Evolutionary conservation across 2,113 vertebrate genomes (phyloP).

Genomic region (Sinocyclocheilus anshuiensis): DNA sequence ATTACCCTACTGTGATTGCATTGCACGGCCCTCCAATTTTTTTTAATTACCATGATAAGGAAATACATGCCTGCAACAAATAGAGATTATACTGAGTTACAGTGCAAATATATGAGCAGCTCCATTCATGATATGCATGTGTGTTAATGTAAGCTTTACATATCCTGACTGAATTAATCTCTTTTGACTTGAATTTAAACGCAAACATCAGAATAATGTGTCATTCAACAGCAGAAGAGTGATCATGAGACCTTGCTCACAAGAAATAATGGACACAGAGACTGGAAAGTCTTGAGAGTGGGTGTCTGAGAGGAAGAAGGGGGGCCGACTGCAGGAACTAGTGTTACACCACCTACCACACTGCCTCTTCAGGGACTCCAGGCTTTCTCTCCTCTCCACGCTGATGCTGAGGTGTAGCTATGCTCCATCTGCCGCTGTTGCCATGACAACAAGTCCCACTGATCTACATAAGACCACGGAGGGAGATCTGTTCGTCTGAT

Average conservation of each 20-base stretch:
- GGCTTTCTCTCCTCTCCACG: conserved; percentile 57
- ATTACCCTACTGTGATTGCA: conserved; percentile 15
- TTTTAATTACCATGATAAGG: not conserved
- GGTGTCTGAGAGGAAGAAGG: conserved; percentile 47
- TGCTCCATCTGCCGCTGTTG: conserved; percentile 64
- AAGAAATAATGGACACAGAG: conserved; percentile 36
- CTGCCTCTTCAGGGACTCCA: conserved; percentile 58
- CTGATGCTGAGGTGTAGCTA: conserved; percentile 57
- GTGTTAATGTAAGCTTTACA: not conserved
- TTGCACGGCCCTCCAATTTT: not conserved
- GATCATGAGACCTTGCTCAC: conserved; percentile 28
- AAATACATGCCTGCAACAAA: conserved; percentile 2
- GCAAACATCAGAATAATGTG: not conserved
- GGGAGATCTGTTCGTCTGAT: conserved; percentile 60
- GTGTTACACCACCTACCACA: conserved; percentile 52
- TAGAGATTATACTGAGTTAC: not conserved
- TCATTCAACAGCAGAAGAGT: conserved; percentile 14
- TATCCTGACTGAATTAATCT: not conserved
- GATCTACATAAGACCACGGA: conserved; percentile 64
- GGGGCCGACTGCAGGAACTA: conserved; percentile 39
- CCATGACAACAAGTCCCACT: conserved; percentile 65
- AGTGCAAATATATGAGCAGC: not conserved
- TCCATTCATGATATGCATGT: not conserved
- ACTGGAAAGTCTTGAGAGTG: conserved; percentile 40
- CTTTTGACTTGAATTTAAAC: not conserved